Evolutionary conservation across 2,888 invertebrate genomes (phyloP).

Genomic region (Lacanobia wlatinum): DNA sequence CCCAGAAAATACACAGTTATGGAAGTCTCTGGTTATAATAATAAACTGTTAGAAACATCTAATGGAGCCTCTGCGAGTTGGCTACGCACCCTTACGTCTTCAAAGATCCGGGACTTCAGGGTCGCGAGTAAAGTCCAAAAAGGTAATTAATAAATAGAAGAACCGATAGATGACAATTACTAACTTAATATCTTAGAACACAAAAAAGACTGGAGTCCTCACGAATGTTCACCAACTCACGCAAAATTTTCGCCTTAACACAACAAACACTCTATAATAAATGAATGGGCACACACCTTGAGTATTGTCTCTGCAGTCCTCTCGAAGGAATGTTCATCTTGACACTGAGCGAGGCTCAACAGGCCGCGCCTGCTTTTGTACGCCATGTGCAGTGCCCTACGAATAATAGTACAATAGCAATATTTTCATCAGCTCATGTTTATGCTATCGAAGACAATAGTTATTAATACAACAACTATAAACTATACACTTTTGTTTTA

Average conservation of each 20-base stretch:
- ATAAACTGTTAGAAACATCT: too few species aligned
- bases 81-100: too few species aligned
- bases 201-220: neutral
- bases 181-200: neutral
- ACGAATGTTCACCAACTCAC: conserved; percentile 14
- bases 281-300: conserved; percentile 76
- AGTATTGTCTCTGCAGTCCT: conserved; percentile 85
- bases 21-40: too few species aligned
- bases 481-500: conserved; percentile 84
- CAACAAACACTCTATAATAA: conserved; percentile 22
- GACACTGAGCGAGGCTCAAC: conserved; percentile 84
- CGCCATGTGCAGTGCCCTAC: conserved; percentile 87
- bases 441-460: conserved; percentile 85
- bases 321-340: conserved; percentile 80
- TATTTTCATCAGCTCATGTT: conserved; percentile 79
- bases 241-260: neutral
- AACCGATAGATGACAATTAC: neutral
- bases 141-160: neutral
- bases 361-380: conserved; percentile 89
- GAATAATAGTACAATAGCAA: conserved; percentile 80
- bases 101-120: too few species aligned
- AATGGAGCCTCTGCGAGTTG: too few species aligned
- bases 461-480: conserved; percentile 87
- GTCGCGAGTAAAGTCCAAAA: neutral
- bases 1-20: too few species aligned